phyloP scores from a whole-genome alignment of 2,113 vertebrate genomes.

The Climacteris rufus region DNA sequence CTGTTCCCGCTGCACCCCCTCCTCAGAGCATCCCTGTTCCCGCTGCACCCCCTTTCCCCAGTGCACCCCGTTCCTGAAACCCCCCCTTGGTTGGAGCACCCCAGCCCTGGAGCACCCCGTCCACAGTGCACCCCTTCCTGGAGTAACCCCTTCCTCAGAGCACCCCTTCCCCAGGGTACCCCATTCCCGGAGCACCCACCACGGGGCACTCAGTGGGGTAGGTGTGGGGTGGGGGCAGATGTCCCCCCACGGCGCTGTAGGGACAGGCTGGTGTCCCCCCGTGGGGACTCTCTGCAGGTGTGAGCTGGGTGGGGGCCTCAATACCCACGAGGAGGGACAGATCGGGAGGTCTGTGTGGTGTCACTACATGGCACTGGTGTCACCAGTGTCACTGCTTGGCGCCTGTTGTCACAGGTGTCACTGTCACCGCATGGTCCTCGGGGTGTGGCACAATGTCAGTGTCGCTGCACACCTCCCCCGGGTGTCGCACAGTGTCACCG shows the following conservation, averaged over 20 bases:
- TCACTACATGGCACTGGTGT: not conserved
- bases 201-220: rapidly evolving
- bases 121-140: not conserved
- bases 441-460: not conserved
- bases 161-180: not conserved
- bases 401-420: not conserved
- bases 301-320: not conserved
- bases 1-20: not conserved
- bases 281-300: not conserved
- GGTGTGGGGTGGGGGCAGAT: not conserved
- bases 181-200: not conserved
- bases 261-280: not conserved
- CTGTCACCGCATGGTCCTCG: not conserved
- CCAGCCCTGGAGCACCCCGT: no score
- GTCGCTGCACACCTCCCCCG: not conserved
- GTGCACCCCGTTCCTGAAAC: not conserved
- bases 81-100: not conserved
- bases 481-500: not conserved
- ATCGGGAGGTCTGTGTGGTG: rapidly evolving
- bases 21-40: not conserved
- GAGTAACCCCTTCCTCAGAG: not conserved
- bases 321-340: not conserved
- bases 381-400: not conserved
- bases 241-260: not conserved
- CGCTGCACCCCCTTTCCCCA: not conserved